Base-by-base conservation (phyloP, 2,113 vertebrate genomes). In the Reinhardtius hippoglossoides region DNA sequence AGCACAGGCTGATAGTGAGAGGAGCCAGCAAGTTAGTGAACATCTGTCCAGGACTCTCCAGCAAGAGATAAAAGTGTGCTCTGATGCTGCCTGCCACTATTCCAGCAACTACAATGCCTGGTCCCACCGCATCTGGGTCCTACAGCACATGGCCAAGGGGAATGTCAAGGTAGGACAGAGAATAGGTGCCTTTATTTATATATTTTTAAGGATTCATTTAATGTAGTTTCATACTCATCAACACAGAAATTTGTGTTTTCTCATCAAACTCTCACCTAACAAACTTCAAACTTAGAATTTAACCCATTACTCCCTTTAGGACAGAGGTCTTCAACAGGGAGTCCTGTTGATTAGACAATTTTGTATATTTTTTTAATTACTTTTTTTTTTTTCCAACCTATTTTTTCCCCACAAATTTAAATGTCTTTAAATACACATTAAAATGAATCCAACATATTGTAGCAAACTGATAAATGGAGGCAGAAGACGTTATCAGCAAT, bases 71-170 rank as follows among this genome's bases (percentile, higher is more conserved):
- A 95, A 93, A 74, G 96, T 99, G 73, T 99, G 97, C 87, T 90
- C 94, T 5, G 97, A 97, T 35, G 97, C 98, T 21, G 97, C 97
- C 16, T 94, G 95, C 74, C 95, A 96, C 40, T 99, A 99, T 40
- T 95, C 97, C 79, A 99, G 98, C 88, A 99, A 99, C 93, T 99
- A 99, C 84, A 99, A 99, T 16, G 97, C 97, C 87, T 99, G 98
- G 98, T 99, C 98, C 13, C 98, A 99, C 90, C 97, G 98, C 54
- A 97, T 98, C 90, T 99, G 98, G 98, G 96, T 99, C 78, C 91
- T 99, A 63, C 96, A 98, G 76, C 94, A 97, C 82, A 89, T 99
- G 93, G 96, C 95, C 84, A 95, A 95, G 76, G 95, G 97, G 72
- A 94, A 95, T 84, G 42, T 94, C 63, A 98, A 99, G 97, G 98